Evolutionary conservation across 2,888 invertebrate species (phyloP).

Genomic region (Esperia sulphurella): DNA sequence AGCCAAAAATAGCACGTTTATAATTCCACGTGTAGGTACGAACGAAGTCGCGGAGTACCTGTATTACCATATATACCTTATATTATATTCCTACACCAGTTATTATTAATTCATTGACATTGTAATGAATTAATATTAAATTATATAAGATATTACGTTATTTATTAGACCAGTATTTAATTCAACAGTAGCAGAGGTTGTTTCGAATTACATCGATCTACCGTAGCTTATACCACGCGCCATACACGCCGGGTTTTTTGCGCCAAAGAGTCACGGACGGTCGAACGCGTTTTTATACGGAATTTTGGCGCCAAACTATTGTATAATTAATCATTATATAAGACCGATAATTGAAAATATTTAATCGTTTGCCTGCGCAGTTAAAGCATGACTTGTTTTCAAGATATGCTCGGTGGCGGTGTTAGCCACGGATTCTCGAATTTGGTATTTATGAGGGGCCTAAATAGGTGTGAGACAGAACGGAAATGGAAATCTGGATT

Average conservation of each 20-base stretch:
- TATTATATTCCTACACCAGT: too few species aligned
- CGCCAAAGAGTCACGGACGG: constrained; percentile 63
- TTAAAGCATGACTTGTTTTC: constrained; percentile 34
- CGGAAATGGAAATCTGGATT: constrained; percentile 22
- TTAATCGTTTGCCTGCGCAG: constrained; percentile 7
- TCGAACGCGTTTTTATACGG: constrained; percentile 65
- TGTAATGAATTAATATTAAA: too few species aligned
- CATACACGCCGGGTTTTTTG: constrained; percentile 38
- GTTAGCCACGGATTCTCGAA: constrained; percentile 36
- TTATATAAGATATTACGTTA: too few species aligned
- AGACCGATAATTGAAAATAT: background rate
- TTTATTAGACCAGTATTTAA: too few species aligned
- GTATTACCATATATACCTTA: too few species aligned
- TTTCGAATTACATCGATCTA: background rate
- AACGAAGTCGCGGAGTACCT: too few species aligned
- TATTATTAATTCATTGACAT: too few species aligned
- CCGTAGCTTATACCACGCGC: background rate
- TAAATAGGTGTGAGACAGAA: constrained; percentile 38
- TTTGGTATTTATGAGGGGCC: constrained; percentile 53
- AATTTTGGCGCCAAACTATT: constrained; percentile 72
- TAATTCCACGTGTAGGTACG: too few species aligned
- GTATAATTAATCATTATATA: constrained; percentile 41
- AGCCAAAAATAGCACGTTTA: too few species aligned
- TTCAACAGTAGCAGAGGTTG: background rate
- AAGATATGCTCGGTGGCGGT: constrained; percentile 8